These are phyloP conservation scores for Morelia viridis DNA, from an alignment of 2,797 vertebrate species.

Conservation along the genomic window DNA sequence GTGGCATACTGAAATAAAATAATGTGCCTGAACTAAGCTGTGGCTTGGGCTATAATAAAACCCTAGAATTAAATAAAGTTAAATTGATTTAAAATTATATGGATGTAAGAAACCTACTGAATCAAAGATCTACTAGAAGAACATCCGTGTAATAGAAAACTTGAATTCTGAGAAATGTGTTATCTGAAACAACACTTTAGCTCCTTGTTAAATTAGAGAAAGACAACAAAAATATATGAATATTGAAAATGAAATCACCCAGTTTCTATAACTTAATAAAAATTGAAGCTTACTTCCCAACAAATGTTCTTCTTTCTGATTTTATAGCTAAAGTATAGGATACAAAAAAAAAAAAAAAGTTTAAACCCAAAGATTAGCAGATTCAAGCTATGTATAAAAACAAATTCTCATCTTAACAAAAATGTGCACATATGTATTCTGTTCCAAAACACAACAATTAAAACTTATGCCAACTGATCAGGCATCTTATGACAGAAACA, in stretches of 20 bases:
- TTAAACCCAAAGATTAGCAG: not conserved
- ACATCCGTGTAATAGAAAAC: not conserved
- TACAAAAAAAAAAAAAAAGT: no score
- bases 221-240: not conserved
- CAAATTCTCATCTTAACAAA: not conserved
- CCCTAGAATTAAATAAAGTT: not conserved
- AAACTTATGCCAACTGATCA: not conserved
- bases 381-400: not conserved
- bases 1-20: not conserved
- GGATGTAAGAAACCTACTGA: not conserved
- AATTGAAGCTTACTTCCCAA: not conserved
- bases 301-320: not conserved
- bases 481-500: not conserved
- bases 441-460: not conserved
- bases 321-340: not conserved
- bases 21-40: not conserved
- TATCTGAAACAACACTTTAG: not conserved
- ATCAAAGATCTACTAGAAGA: not conserved
- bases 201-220: not conserved
- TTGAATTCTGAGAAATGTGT: not conserved
- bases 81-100: no score
- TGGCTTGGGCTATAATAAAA: not conserved
- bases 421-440: not conserved
- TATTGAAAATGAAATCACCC: not conserved
- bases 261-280: not conserved